Conservation (phyloP, 2,797 vertebrate species). For the Chiropotes sagulatus region DNA sequence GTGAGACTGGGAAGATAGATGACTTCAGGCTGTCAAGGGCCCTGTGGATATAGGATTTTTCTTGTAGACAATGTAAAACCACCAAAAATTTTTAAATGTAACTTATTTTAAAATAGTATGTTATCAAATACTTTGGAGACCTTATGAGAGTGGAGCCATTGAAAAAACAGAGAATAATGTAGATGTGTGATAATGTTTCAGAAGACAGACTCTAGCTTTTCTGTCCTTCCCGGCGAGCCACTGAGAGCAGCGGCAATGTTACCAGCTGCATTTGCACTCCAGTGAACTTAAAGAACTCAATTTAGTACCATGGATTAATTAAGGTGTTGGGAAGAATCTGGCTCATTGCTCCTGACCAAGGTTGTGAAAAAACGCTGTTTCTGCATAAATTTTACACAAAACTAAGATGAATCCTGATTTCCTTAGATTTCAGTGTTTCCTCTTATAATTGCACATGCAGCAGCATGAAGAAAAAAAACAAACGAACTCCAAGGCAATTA, state of each 20-base stretch:
- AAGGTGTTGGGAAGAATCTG: background rate
- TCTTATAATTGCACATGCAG: background rate
- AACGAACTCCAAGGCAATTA: background rate
- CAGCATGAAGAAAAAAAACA: background rate
- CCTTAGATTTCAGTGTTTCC: background rate
- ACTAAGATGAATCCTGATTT: background rate
- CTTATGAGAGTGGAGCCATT: background rate
- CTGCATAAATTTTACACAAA: background rate
- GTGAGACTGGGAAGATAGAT: background rate
- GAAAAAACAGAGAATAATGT: background rate
- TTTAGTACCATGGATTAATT: background rate
- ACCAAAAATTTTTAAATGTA: background rate
- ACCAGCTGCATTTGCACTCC: background rate
- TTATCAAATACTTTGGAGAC: background rate
- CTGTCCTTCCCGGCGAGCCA: background rate
- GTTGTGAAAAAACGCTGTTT: background rate
- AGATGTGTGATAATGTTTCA: background rate
- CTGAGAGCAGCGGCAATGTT: background rate
- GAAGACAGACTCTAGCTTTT: background rate
- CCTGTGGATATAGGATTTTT: background rate
- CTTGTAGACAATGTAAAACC: background rate
- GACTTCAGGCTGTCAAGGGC: background rate
- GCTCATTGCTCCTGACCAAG: background rate
- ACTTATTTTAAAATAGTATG: background rate
- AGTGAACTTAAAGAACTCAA: constrained; percentile 5